Evolutionary conservation across 1,140 invertebrate genomes (phyloP).

Genomic region (Glomeris maerens): DNA sequence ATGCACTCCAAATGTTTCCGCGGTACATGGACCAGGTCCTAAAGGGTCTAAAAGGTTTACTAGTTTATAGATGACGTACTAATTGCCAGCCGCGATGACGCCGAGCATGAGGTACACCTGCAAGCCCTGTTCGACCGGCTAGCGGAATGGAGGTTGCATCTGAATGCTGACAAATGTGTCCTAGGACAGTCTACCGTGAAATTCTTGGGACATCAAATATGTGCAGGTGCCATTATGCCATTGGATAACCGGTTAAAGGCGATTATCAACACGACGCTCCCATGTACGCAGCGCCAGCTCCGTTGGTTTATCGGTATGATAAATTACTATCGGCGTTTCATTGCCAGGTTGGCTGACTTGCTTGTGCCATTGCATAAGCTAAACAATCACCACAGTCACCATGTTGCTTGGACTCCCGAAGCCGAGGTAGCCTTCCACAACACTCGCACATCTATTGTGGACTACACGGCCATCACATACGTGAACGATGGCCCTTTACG

Average conservation of each 20-base stretch:
- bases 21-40: conserved; percentile 35
- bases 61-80: conserved; percentile 40
- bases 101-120: conserved; percentile 29
- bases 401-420: no score
- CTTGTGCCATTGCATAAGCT: conserved; percentile 13
- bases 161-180: conserved; percentile 21
- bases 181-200: conserved; percentile 10
- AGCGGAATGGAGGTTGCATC: conserved; percentile 19
- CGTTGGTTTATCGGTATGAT: conserved; percentile 28
- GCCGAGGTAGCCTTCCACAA: no score
- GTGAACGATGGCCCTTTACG: no score
- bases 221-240: conserved; percentile 20
- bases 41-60: conserved; percentile 24
- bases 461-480: no score
- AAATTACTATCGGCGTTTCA: conserved; percentile 30
- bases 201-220: conserved; percentile 27
- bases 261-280: conserved; percentile 25
- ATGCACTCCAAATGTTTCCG: conserved; percentile 34
- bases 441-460: no score
- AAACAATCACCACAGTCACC: no score
- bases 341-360: conserved; percentile 20
- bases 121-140: conserved; percentile 26
- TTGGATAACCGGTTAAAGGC: conserved; percentile 25
- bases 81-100: conserved; percentile 25
- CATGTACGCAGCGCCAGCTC: conserved; percentile 24